Percentiles rank a stretch among this genome's conserved stretches.
Conservation (phyloP, 2,797 vertebrate species). For the Poeciliopsis presidionis region DNA sequence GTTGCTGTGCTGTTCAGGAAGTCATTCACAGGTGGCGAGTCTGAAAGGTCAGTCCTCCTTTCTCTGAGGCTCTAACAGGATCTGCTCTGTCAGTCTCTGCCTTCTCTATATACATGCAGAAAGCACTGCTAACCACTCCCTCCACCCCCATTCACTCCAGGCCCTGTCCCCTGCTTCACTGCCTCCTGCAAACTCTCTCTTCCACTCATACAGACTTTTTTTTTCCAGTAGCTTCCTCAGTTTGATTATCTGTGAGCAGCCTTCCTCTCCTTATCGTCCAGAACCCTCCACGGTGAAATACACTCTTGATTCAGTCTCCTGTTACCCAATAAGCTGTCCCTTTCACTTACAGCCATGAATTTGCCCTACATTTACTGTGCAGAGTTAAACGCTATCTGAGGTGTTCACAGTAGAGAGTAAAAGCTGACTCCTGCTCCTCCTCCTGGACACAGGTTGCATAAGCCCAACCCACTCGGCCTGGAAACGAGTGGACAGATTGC, state of each 20-base stretch:
- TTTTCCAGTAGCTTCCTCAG: background rate
- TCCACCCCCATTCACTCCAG: conserved; percentile 40
- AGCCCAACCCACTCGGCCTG: conserved; percentile 13
- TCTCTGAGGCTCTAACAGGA: conserved; percentile 45
- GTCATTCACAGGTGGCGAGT: conserved; percentile 53
- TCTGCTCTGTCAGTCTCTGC: conserved; percentile 55
- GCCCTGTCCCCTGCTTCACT: conserved; percentile 47
- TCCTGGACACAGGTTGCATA: conserved; percentile 62
- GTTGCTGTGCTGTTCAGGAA: conserved; percentile 27
- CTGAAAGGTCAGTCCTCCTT: conserved; percentile 42
- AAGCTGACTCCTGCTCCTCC: conserved; percentile 59
- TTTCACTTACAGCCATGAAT: background rate
- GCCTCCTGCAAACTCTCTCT: conserved; percentile 32
- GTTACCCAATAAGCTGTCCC: background rate
- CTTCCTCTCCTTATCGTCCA: conserved; percentile 38
- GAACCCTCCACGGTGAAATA: conserved; percentile 14
- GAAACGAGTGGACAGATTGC: conserved; percentile 19
- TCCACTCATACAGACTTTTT: conserved; percentile 37
- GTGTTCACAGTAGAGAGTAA: background rate
- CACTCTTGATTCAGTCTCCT: conserved; percentile 9
- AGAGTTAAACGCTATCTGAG: background rate
- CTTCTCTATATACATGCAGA: conserved; percentile 78
- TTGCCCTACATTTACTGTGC: background rate
- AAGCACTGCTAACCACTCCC: conserved; percentile 67
- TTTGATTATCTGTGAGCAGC: conserved; percentile 1